phyloP scores from a whole-genome alignment of 2,888 invertebrate species.

The Andrena marginata region DNA sequence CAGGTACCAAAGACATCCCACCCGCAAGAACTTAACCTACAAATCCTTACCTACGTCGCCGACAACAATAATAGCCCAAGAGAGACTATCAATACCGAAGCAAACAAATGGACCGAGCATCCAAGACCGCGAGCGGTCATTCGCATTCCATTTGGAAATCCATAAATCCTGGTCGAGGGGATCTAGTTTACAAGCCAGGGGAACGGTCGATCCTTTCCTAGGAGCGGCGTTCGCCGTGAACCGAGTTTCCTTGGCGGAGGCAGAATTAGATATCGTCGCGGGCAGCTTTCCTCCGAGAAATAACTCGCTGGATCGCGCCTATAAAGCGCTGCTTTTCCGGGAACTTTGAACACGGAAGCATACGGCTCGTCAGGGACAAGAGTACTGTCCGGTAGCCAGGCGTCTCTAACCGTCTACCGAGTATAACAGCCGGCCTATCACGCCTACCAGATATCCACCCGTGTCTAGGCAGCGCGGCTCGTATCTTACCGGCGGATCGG shows the following conservation, averaged over 20 bases:
- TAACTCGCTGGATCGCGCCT: slow-evolving; percentile 45
- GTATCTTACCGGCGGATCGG: slow-evolving; percentile 73
- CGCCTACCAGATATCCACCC: slow-evolving; percentile 72
- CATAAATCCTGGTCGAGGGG: slow-evolving; percentile 6
- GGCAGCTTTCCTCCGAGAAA: slow-evolving; percentile 22
- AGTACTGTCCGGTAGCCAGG: slow-evolving; percentile 60
- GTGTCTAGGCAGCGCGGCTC: slow-evolving; percentile 67
- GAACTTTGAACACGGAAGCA: slow-evolving; percentile 63
- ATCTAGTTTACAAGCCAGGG: slow-evolving; percentile 3
- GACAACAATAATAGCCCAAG: neutral
- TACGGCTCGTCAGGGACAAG: slow-evolving; percentile 55
- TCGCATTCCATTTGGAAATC: slow-evolving; percentile 28
- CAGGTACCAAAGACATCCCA: too few species aligned
- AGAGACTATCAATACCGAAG: neutral
- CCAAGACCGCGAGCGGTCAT: neutral
- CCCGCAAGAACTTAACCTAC: too few species aligned
- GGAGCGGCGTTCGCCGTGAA: neutral
- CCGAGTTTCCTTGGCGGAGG: slow-evolving; percentile 34
- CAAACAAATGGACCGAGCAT: neutral
- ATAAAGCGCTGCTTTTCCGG: slow-evolving; percentile 51
- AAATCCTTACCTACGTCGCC: neutral
- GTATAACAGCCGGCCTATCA: slow-evolving; percentile 72
- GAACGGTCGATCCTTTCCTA: neutral
- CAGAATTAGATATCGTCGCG: slow-evolving; percentile 35
- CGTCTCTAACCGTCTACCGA: slow-evolving; percentile 64